Evolutionary conservation across 2,888 invertebrate species (phyloP).

Genomic region (Fragum fragum): DNA sequence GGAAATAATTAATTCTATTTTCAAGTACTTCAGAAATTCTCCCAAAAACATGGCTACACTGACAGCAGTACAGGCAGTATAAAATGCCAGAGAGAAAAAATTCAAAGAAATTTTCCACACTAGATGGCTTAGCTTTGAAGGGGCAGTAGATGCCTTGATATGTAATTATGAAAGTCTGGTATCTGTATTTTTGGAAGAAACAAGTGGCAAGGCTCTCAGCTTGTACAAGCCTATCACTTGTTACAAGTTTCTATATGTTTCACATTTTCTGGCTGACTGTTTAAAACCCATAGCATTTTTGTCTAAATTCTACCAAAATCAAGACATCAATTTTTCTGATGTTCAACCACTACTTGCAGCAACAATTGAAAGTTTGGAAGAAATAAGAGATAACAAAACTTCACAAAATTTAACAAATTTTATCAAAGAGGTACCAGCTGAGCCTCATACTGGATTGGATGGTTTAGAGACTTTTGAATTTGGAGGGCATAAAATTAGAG

Average conservation of each 20-base stretch:
- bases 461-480: not conserved
- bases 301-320: not conserved
- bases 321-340: not conserved
- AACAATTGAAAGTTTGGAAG: not conserved
- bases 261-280: not conserved
- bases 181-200: not conserved
- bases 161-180: too few species aligned
- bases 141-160: too few species aligned
- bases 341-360: not conserved
- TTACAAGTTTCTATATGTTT: not conserved
- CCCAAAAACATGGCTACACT: too few species aligned
- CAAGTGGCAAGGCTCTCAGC: not conserved
- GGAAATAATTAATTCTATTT: too few species aligned
- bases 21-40: too few species aligned
- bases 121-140: not conserved
- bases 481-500: not conserved
- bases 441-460: not conserved
- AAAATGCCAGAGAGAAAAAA: not conserved
- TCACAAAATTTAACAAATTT: not conserved
- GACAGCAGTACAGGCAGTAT: too few species aligned
- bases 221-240: conserved; percentile 3
- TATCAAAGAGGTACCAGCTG: not conserved
- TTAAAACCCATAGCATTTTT: not conserved
- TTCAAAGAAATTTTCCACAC: too few species aligned
- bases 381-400: not conserved